Conservation (phyloP, 53 echinoderm and acorn worm species). For the Echinarachnius parma region DNA sequence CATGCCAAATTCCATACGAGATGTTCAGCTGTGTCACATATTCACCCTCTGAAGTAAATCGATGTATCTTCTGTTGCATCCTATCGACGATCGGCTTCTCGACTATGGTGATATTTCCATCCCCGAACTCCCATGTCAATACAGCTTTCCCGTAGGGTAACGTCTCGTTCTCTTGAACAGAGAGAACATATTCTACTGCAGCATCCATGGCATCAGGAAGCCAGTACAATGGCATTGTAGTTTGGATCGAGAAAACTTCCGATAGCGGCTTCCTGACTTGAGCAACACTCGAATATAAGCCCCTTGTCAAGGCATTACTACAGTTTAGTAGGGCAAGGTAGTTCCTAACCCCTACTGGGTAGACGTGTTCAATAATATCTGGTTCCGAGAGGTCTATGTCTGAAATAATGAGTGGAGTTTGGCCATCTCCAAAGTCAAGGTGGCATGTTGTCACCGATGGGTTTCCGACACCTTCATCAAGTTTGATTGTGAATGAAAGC, state of each 20-base stretch:
- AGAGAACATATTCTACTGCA: background rate
- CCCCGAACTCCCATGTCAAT: slow-evolving; percentile 14
- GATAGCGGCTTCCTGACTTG: slow-evolving; percentile 4
- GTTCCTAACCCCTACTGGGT: background rate
- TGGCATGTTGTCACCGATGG: slow-evolving; percentile 32
- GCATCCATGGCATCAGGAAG: background rate
- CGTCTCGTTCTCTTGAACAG: background rate
- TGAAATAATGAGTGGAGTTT: background rate
- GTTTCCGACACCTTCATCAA: slow-evolving; percentile 5
- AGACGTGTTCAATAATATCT: background rate
- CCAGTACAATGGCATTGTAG: background rate
- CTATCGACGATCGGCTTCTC: background rate
- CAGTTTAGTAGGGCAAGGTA: slow-evolving; percentile 9
- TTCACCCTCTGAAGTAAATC: background rate
- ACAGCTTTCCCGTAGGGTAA: slow-evolving; percentile 1
- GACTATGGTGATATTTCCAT: background rate
- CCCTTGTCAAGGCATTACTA: background rate
- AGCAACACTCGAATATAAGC: background rate
- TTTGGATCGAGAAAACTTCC: slow-evolving; percentile 2
- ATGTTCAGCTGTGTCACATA: background rate
- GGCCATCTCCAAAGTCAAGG: slow-evolving; percentile 45
- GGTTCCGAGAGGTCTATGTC: background rate
- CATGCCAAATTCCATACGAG: slow-evolving; percentile 21
- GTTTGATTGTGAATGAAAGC: background rate
- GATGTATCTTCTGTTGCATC: background rate